A percentile compares a stretch with the other conserved stretches of the same genome.
Conservation (phyloP, 2,113 vertebrate genomes). For the Hemichromis elongatus region DNA sequence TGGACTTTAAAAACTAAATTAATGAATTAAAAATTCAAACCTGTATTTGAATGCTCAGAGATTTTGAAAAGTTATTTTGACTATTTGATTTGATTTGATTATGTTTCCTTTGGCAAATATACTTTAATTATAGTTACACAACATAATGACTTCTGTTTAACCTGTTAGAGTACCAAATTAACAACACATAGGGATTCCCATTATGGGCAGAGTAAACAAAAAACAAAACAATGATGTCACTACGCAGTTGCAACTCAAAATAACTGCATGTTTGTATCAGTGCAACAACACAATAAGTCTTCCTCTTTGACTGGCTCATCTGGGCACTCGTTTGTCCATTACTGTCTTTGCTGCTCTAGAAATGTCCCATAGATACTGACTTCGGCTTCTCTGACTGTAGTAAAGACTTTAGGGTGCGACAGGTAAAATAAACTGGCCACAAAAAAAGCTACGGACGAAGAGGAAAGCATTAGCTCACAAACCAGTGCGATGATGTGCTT, state of each 20-base stretch:
- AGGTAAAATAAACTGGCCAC: no score
- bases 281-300: background rate
- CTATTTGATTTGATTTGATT: no score
- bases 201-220: background rate
- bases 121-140: background rate
- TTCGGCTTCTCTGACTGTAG: no score
- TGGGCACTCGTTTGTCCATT: no score
- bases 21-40: background rate
- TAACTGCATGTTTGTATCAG: background rate
- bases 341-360: no score
- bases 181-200: background rate
- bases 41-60: background rate
- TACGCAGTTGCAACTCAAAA: background rate
- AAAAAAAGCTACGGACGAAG: no score
- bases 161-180: background rate
- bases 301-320: background rate
- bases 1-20: background rate
- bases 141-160: background rate
- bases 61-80: background rate
- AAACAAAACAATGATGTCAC: background rate
- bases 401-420: no score
- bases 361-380: no score
- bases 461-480: no score
- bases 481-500: background rate
- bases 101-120: background rate